A percentile compares a stretch with the other conserved stretches of the same genome.
Conservation (phyloP, 2,113 vertebrate species). For the Varanus salvator region DNA sequence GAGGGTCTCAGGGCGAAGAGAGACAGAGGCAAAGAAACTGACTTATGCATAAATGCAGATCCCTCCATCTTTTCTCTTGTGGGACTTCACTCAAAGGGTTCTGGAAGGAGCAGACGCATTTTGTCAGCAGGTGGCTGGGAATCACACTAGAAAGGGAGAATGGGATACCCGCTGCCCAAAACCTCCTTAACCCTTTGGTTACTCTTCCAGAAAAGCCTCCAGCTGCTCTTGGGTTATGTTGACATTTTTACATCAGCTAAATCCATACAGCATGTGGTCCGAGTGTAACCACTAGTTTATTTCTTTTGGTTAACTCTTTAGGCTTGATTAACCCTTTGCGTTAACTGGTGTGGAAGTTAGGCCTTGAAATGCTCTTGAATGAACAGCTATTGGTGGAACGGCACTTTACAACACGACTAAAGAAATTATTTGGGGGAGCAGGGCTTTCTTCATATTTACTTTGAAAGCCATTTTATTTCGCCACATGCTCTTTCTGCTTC, state of each 20-base stretch:
- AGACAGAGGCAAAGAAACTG: too few species aligned
- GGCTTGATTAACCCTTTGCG: constrained; percentile 47
- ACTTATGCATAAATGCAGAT: too few species aligned
- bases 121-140: background rate
- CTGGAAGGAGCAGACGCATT: background rate
- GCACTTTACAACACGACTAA: constrained; percentile 49
- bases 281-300: background rate
- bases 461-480: constrained; percentile 71
- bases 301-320: background rate
- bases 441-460: constrained; percentile 44
- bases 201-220: constrained; percentile 14
- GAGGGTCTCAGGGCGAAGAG: too few species aligned
- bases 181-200: background rate
- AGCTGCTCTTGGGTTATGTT: constrained; percentile 25
- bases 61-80: too few species aligned
- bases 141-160: background rate
- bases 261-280: background rate
- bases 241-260: background rate
- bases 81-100: background rate
- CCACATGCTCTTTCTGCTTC: constrained; percentile 69
- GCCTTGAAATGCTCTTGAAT: constrained; percentile 30
- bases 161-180: background rate
- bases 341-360: constrained; percentile 35
- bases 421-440: background rate
- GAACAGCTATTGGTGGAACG: background rate